These are phyloP conservation scores for Coremacera marginata DNA, from an alignment of 2,888 invertebrate species.

Conservation along the genomic window DNA sequence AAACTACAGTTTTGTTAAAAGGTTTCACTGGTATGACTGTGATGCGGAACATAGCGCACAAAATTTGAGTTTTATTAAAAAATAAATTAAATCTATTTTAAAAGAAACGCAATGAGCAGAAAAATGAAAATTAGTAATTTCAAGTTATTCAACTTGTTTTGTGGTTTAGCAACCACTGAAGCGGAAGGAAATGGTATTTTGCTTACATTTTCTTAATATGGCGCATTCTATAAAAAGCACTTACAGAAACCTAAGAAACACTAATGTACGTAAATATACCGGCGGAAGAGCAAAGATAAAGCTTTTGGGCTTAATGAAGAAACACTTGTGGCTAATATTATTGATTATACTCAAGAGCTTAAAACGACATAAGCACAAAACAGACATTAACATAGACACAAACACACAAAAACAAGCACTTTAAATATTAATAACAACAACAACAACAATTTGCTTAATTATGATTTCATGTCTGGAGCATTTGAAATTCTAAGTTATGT, in stretches of 20 bases:
- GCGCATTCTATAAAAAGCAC: background rate
- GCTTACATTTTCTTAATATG: background rate
- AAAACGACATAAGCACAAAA: background rate
- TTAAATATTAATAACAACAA: background rate
- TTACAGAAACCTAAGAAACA: background rate
- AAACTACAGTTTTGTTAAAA: no score
- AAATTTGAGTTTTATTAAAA: background rate
- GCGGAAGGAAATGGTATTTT: slow-evolving; percentile 1
- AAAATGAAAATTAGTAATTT: background rate
- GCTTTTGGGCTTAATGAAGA: background rate
- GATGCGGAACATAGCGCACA: background rate
- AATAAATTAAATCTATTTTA: background rate
- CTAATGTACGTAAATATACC: background rate
- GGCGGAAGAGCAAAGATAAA: background rate
- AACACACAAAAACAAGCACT: no score
- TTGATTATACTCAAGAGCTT: slow-evolving; percentile 3
- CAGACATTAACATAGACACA: background rate
- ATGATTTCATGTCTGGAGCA: background rate
- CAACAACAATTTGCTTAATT: slow-evolving; percentile 17
- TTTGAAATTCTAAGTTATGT: no score
- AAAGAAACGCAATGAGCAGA: background rate
- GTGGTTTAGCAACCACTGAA: background rate
- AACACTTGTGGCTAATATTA: slow-evolving; percentile 13
- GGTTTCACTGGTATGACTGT: background rate
- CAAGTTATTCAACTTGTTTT: background rate